Conservation (phyloP, 1,140 invertebrate species). For the Drosophila varians region DNA sequence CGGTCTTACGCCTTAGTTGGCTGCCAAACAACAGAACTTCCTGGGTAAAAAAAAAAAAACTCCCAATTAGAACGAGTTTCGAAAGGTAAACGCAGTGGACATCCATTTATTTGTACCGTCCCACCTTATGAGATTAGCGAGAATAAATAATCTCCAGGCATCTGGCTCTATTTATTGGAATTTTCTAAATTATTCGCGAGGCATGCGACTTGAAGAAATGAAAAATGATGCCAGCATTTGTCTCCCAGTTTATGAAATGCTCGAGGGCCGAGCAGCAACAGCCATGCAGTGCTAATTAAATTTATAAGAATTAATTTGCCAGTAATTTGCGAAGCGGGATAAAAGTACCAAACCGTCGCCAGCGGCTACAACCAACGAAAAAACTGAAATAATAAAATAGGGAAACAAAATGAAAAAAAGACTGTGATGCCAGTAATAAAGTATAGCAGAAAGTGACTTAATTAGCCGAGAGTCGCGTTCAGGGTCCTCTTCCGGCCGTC, state of each 20-base stretch:
- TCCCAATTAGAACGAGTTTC: slow-evolving; percentile 23
- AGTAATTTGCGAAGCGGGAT: slow-evolving; percentile 47
- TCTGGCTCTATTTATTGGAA: neutral
- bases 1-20: slow-evolving; percentile 60
- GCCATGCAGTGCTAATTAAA: slow-evolving; percentile 68
- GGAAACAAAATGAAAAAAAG: slow-evolving; percentile 22
- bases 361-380: slow-evolving; percentile 40
- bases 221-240: slow-evolving; percentile 1
- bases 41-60: slow-evolving; percentile 9
- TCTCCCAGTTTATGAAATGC: slow-evolving; percentile 29
- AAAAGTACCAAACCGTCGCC: slow-evolving; percentile 55
- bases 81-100: neutral
- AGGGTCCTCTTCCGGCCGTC: slow-evolving; percentile 20
- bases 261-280: slow-evolving; percentile 12
- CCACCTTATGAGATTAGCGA: slow-evolving; percentile 1
- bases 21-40: slow-evolving; percentile 21
- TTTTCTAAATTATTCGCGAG: neutral
- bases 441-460: slow-evolving; percentile 54
- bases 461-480: slow-evolving; percentile 52
- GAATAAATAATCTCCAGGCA: slow-evolving; percentile 4
- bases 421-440: slow-evolving; percentile 53
- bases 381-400: slow-evolving; percentile 11
- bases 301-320: slow-evolving; percentile 79
- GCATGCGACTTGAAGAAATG: neutral
- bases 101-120: neutral